These are phyloP conservation scores for Ctenodactylus gundi DNA, from an alignment of 2,113 vertebrate genomes.

Conservation along the genomic window DNA sequence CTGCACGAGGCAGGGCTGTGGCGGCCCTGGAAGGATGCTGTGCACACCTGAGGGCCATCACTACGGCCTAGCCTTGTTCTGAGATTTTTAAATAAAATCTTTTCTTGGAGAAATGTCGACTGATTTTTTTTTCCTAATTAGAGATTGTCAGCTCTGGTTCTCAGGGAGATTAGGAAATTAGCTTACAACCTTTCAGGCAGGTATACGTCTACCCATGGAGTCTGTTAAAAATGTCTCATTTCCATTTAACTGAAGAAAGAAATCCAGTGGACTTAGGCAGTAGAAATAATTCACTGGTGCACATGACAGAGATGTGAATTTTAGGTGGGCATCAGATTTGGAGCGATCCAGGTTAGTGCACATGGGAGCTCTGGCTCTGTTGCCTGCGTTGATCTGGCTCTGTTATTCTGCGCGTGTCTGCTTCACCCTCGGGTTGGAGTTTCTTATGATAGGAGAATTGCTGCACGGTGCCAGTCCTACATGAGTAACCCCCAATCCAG, in stretches of 20 bases:
- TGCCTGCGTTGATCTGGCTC: neutral
- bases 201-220: accelerated
- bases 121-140: too few species aligned
- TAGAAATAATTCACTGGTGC: too few species aligned
- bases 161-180: neutral
- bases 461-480: neutral
- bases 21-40: accelerated
- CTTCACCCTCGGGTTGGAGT: neutral
- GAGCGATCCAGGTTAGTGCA: too few species aligned
- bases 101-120: neutral
- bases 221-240: neutral
- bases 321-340: accelerated
- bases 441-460: neutral
- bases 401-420: too few species aligned
- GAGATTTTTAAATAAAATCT: neutral
- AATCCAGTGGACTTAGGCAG: neutral
- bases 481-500: too few species aligned
- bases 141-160: neutral
- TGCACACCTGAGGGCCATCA: neutral
- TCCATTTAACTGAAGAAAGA: neutral
- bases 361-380: neutral
- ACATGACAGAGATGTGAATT: accelerated
- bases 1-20: too few species aligned
- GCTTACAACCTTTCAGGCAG: neutral
- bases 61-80: accelerated